phyloP scores from a whole-genome alignment of 2,888 invertebrate genomes.

The Vanessa cardui region DNA sequence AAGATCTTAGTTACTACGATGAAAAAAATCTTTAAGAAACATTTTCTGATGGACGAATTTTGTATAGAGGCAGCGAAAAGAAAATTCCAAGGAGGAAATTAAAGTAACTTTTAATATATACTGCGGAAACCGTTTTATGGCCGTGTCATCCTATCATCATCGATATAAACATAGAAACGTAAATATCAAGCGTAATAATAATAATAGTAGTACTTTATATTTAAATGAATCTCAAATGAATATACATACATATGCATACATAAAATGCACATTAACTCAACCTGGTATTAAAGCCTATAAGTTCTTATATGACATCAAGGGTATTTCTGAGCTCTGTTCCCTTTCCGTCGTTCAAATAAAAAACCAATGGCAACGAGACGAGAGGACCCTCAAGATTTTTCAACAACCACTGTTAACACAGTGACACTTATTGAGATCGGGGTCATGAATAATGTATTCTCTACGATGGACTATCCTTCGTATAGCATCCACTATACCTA shows the following conservation, averaged over 20 bases:
- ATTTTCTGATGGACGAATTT: conserved; percentile 7
- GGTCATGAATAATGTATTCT: conserved; percentile 62
- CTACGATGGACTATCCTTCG: conserved; percentile 26
- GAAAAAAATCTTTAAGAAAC: not conserved
- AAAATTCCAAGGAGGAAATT: conserved; percentile 28
- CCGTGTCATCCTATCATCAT: too few relatives aligned
- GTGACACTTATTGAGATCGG: conserved; percentile 64
- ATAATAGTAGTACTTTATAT: too few relatives aligned
- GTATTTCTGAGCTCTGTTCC: conserved; percentile 10
- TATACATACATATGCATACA: too few relatives aligned
- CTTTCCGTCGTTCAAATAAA: conserved; percentile 38
- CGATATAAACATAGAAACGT: too few relatives aligned
- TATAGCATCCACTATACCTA: not conserved
- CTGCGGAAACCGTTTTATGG: not conserved
- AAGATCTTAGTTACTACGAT: too few relatives aligned
- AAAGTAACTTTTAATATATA: conserved; percentile 22
- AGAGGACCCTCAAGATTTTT: conserved; percentile 50
- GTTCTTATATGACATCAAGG: not conserved
- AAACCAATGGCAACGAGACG: conserved; percentile 35
- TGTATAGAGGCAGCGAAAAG: conserved; percentile 21
- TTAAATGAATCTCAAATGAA: too few relatives aligned
- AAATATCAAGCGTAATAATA: too few relatives aligned
- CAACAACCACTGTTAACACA: conserved; percentile 56
- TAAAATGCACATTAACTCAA: too few relatives aligned
- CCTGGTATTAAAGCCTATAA: not conserved